Percentiles rank a stretch among this genome's conserved stretches.
Evolutionary conservation across 2,888 invertebrate species (phyloP).

Genomic region (Choristoneura rosaceana): DNA sequence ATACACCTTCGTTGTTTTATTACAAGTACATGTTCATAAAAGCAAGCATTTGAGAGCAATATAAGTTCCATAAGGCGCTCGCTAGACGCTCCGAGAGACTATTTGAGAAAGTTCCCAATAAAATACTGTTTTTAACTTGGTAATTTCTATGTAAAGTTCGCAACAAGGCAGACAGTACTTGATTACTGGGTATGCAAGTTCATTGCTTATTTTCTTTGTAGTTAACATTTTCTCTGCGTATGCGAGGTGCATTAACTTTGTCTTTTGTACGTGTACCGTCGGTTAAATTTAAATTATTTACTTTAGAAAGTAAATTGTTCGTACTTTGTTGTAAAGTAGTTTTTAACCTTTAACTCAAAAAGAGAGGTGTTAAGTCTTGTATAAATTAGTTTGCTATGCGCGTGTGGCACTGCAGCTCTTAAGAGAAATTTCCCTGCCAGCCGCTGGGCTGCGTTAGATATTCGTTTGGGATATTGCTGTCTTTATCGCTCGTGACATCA

Average conservation of each 20-base stretch:
- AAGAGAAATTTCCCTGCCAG: no score
- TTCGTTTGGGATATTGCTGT: no score
- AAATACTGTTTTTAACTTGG: constrained; percentile 63
- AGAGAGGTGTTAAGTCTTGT: no score
- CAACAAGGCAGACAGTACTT: constrained; percentile 66
- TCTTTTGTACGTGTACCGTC: constrained; percentile 44
- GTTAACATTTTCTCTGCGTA: constrained; percentile 74
- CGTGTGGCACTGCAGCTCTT: no score
- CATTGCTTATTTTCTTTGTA: constrained; percentile 73
- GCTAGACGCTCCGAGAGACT: constrained; percentile 39
- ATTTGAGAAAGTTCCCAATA: constrained; percentile 50
- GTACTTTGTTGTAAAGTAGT: constrained; percentile 23
- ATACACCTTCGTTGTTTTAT: no score
- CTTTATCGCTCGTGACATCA: no score
- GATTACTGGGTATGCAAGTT: constrained; percentile 62
- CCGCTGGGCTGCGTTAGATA: no score
- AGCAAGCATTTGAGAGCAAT: constrained; percentile 28
- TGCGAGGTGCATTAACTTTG: constrained; percentile 55
- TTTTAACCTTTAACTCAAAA: constrained; percentile 8
- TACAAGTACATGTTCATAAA: constrained; percentile 6
- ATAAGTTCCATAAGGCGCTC: constrained; percentile 39
- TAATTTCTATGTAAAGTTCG: constrained; percentile 69
- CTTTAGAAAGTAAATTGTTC: constrained; percentile 35
- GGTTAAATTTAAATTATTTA: constrained; percentile 39
- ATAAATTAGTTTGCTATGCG: no score